Conservation (phyloP, 1,140 invertebrate genomes). For the Trichogramma pretiosum region DNA sequence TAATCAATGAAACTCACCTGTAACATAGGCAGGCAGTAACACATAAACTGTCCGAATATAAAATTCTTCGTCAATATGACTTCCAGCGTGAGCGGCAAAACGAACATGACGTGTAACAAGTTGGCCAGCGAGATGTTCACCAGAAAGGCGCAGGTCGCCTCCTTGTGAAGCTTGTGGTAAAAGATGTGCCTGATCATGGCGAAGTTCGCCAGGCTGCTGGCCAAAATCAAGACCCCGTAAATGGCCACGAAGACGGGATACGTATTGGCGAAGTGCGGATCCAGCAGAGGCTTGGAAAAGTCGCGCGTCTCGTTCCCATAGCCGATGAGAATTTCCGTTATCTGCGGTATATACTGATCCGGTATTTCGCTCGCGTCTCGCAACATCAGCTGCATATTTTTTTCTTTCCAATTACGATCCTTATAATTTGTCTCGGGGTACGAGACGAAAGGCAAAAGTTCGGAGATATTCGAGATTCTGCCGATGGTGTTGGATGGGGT, state of each 20-base stretch:
- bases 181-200: constrained; percentile 53
- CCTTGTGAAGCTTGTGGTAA: constrained; percentile 50
- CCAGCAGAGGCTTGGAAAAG: constrained; percentile 38
- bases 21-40: constrained; percentile 65
- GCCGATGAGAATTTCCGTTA: constrained; percentile 27
- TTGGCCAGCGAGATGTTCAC: constrained; percentile 61
- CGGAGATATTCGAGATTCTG: too few relatives aligned
- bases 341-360: constrained; percentile 25
- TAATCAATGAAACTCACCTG: constrained; percentile 49
- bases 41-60: constrained; percentile 66
- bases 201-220: constrained; percentile 52
- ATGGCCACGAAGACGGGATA: constrained; percentile 59
- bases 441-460: too few relatives aligned
- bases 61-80: constrained; percentile 65
- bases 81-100: constrained; percentile 58
- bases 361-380: background rate
- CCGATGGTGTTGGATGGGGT: too few relatives aligned
- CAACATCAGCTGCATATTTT: constrained; percentile 2
- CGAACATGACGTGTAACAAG: constrained; percentile 57
- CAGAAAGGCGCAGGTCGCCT: constrained; percentile 58
- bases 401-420: too few relatives aligned
- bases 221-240: constrained; percentile 50
- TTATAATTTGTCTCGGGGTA: too few relatives aligned
- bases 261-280: constrained; percentile 43
- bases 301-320: constrained; percentile 38